Percentiles rank a stretch among this genome's conserved stretches.
phyloP scores from a whole-genome alignment of 64 coral and sea anemone species.

The Dendrophyllia cribrosa region DNA sequence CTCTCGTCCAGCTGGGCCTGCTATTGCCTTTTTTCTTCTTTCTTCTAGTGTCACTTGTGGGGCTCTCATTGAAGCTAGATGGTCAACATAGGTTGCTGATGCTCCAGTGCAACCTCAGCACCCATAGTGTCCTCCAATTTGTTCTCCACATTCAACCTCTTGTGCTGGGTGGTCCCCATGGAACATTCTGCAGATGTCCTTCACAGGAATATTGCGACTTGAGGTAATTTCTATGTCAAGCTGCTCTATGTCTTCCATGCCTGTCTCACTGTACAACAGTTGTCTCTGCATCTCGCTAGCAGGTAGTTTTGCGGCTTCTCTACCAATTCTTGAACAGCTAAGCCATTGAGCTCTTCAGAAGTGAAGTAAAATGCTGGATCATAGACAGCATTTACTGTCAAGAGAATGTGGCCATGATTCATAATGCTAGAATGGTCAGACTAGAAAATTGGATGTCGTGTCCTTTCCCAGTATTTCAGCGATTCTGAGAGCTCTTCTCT shows the following conservation, averaged over 20 bases:
- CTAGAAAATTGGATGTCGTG: too few species aligned
- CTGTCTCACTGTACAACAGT: constrained; percentile 43
- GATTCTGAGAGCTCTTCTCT: too few species aligned
- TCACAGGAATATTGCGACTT: not conserved
- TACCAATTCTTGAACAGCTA: constrained; percentile 53
- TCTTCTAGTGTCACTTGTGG: constrained; percentile 1
- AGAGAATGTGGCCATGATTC: constrained; percentile 44
- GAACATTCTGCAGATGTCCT: constrained; percentile 37
- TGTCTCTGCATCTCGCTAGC: constrained; percentile 45
- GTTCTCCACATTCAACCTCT: constrained; percentile 46
- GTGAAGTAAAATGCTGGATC: constrained; percentile 53
- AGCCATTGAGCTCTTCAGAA: constrained; percentile 10
- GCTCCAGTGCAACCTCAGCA: constrained; percentile 21
- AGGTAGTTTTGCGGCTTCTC: constrained; percentile 60
- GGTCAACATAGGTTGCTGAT: not conserved
- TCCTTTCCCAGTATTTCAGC: too few species aligned
- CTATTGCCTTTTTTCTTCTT: constrained; percentile 1
- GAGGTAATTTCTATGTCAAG: not conserved
- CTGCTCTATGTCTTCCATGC: constrained; percentile 51
- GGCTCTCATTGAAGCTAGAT: not conserved
- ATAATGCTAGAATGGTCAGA: too few species aligned
- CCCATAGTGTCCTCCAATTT: constrained; percentile 34
- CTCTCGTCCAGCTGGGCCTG: constrained; percentile 30
- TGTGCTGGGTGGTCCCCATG: constrained; percentile 55
- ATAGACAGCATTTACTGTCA: constrained; percentile 39